Evolutionary conservation across 2,888 invertebrate species (phyloP), one percentile per base, ranked within the genome.

Genomic region (Sthenelais limicola): DNA sequence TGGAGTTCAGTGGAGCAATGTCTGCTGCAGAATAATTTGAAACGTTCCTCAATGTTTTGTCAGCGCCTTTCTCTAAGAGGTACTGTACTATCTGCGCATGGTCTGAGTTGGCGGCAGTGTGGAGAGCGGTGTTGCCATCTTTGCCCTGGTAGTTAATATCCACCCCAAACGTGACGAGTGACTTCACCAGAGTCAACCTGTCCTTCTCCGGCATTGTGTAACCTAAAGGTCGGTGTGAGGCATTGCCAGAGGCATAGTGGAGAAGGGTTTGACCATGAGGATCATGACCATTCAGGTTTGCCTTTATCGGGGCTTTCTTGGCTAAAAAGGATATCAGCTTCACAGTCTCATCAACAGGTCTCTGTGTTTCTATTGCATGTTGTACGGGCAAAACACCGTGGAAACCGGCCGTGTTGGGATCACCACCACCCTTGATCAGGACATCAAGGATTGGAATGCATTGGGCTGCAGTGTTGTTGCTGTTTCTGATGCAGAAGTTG

Each of bases 321-420:
- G 43, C 38, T 9, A 62, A 43, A 21, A 62, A 9, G 12, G 24
- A 21, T 24, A 62, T 62, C 21, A 62, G 35, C 21, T 12, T 15
- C 24, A 35, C 38, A 5, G 43, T 38, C 38, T 62, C 62, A 1
- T n/a, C 38, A 7, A 24, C 35, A 5, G 62, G 7, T 3, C 62
- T 12, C 1, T 35, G 12, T 2, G 38, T 38, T 43, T 62, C 38
- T 4, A 62, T 38, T 9, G 24, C 62, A 26, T 62, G 38, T 35
- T 62, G 62, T 21, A 62, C 43, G n/a, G 62, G 62, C 26, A 9
- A 62, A 4, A 62, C 38, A 43, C 62, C 62, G 24, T 62, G 62
- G 24, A 4, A 1, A 15, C 43, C 62, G 4, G 9, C 26, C 4
- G 38, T 7, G 24, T 38, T 62, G 1, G 62, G 62, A 3, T 62